Conservation (phyloP, 2,888 invertebrate species). For the Pharmacophagus antenor region DNA sequence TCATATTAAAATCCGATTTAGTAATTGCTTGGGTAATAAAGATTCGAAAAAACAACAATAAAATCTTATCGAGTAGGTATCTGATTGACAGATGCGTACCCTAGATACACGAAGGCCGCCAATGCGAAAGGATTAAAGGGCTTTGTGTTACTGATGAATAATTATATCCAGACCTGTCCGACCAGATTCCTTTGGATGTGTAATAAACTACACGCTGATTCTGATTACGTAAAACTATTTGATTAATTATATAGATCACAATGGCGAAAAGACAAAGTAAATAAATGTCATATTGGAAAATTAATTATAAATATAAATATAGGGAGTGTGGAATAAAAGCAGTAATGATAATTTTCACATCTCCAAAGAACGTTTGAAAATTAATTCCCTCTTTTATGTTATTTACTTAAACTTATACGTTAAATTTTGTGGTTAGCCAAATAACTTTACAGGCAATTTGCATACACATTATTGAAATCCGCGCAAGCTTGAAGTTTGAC, state of each 20-base stretch:
- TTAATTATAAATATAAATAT: too few species aligned
- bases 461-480: conserved; percentile 39
- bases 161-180: conserved; percentile 73
- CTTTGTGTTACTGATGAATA: conserved; percentile 76
- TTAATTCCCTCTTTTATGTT: too few species aligned
- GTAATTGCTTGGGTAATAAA: neutral
- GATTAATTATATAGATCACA: neutral
- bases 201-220: conserved; percentile 48
- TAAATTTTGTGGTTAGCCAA: neutral
- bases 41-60: neutral
- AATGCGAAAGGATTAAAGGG: conserved; percentile 71
- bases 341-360: too few species aligned
- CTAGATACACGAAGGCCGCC: conserved; percentile 44
- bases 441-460: conserved; percentile 18
- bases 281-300: too few species aligned
- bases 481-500: conserved; percentile 46
- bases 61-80: conserved; percentile 32
- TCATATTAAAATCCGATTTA: neutral
- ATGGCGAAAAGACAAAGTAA: too few species aligned
- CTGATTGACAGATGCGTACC: conserved; percentile 1
- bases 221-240: neutral
- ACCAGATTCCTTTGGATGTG: conserved; percentile 73
- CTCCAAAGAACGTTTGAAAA: too few species aligned
- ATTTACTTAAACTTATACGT: neutral
- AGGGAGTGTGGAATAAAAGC: too few species aligned